phyloP scores from a whole-genome alignment of 2,113 vertebrate genomes.

The Oncorhynchus mykiss region DNA sequence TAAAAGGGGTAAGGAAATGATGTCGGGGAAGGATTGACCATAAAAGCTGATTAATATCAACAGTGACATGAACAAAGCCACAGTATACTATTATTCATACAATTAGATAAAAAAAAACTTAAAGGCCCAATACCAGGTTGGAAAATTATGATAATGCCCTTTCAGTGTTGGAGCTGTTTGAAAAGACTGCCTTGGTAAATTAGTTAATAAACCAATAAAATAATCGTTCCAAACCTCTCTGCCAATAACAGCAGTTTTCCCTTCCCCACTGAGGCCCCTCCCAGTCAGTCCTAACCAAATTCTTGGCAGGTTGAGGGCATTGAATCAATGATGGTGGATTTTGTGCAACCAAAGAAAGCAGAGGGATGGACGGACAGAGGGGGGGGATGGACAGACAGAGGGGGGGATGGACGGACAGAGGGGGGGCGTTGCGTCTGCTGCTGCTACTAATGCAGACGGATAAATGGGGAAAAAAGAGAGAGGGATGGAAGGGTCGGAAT shows the following conservation, averaged over 20 bases:
- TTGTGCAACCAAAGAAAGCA: constrained; percentile 18
- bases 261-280: too few species aligned
- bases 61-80: constrained; percentile 55
- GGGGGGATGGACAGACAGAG: constrained; percentile 24
- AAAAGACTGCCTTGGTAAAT: too few species aligned
- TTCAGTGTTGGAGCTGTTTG: too few species aligned
- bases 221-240: too few species aligned
- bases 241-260: too few species aligned
- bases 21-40: constrained; percentile 43
- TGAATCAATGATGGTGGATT: not conserved
- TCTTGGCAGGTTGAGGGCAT: not conserved
- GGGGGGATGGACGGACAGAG: constrained; percentile 25
- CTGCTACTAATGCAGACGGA: constrained; percentile 20
- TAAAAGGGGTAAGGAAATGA: not conserved
- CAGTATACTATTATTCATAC: constrained; percentile 56
- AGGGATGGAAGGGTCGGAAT: not conserved
- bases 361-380: constrained; percentile 25
- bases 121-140: too few species aligned
- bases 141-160: too few species aligned
- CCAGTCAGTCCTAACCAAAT: too few species aligned
- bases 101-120: constrained; percentile 30
- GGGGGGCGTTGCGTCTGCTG: constrained; percentile 29
- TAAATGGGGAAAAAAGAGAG: not conserved
- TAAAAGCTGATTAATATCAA: constrained; percentile 50
- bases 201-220: too few species aligned